Evolutionary conservation across 2,888 invertebrate species (phyloP).

Genomic region (Drymonia ruficornis): DNA sequence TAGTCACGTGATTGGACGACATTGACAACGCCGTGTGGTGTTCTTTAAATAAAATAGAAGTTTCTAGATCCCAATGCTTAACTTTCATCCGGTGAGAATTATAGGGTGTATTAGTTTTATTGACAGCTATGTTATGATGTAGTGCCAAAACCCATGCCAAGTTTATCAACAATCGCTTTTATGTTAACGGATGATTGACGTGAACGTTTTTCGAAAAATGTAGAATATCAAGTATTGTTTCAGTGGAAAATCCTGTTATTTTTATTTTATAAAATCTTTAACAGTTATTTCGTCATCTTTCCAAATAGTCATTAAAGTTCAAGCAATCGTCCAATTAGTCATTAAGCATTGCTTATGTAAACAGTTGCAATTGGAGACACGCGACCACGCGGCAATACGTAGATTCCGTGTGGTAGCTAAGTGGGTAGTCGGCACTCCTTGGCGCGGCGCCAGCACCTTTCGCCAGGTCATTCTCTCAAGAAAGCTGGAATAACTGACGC

Average conservation of each 20-base stretch:
- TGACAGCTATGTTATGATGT: constrained; percentile 1
- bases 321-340: neutral
- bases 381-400: constrained; percentile 31
- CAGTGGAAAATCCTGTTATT: too few species aligned
- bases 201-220: neutral
- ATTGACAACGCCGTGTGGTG: constrained; percentile 21
- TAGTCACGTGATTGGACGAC: constrained; percentile 17
- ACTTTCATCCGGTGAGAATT: neutral
- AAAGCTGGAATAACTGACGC: constrained; percentile 58
- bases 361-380: constrained; percentile 39
- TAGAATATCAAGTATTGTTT: neutral
- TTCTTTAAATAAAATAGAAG: constrained; percentile 27
- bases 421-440: constrained; percentile 32
- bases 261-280: too few species aligned
- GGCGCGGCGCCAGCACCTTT: constrained; percentile 63
- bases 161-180: neutral
- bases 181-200: neutral
- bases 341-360: constrained; percentile 4
- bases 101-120: constrained; percentile 4
- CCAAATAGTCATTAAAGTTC: neutral
- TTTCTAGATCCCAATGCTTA: neutral
- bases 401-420: constrained; percentile 31
- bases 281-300: too few species aligned
- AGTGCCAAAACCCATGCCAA: constrained; percentile 3
- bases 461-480: constrained; percentile 67